These are phyloP conservation scores for Sminthurides bifidus DNA, from an alignment of 1,140 invertebrate species.

Conservation along the genomic window DNA sequence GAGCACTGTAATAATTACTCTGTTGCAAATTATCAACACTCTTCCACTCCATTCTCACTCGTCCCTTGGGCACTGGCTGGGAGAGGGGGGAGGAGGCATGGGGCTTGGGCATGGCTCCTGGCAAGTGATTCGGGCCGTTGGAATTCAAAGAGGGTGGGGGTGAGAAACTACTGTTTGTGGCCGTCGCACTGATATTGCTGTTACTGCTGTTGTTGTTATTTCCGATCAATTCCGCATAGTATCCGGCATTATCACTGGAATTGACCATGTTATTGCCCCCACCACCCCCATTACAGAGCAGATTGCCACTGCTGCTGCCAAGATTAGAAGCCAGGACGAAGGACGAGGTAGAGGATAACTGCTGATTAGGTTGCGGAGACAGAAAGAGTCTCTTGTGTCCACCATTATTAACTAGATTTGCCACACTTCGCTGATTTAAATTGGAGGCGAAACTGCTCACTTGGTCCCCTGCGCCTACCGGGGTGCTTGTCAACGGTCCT, in stretches of 20 bases:
- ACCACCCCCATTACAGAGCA: constrained; percentile 6
- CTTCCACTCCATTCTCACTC: constrained; percentile 30
- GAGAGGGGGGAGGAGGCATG: no score
- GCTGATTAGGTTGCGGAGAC: constrained; percentile 26
- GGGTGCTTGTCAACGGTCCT: no score
- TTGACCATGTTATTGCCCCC: background rate
- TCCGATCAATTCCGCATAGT: constrained; percentile 5
- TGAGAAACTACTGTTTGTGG: no score
- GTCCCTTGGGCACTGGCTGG: background rate
- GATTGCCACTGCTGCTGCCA: constrained; percentile 19
- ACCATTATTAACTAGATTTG: constrained; percentile 25
- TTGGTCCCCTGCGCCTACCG: constrained; percentile 3
- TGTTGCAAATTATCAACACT: constrained; percentile 31
- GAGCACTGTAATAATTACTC: background rate
- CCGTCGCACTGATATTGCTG: background rate
- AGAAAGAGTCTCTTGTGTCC: constrained; percentile 24
- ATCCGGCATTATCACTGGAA: background rate
- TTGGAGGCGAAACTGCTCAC: constrained; percentile 12
- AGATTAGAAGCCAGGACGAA: background rate
- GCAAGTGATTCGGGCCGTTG: no score
- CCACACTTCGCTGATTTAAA: constrained; percentile 23
- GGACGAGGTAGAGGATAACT: background rate
- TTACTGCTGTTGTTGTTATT: background rate
- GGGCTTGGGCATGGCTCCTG: no score
- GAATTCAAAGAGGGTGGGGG: no score